phyloP scores from a whole-genome alignment of 2,888 invertebrate species.

The Luffia ferchaultella region DNA sequence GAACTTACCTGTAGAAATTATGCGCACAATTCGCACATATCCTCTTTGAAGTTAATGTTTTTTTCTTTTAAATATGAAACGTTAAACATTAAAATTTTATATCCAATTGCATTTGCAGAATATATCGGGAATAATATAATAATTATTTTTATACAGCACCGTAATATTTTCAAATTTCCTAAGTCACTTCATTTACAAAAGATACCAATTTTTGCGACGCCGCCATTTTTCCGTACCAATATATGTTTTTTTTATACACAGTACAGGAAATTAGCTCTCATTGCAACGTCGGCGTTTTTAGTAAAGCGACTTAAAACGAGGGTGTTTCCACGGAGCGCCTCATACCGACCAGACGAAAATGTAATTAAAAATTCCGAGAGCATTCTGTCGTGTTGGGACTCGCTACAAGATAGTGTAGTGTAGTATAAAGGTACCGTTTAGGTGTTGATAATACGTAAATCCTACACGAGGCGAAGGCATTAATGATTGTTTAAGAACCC shows the following conservation, averaged over 20 bases:
- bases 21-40: background rate
- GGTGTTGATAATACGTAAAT: background rate
- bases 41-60: no score
- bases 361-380: conserved; percentile 66
- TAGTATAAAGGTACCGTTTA: background rate
- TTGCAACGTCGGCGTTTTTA: conserved; percentile 64
- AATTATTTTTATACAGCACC: no score
- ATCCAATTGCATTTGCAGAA: no score
- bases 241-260: conserved; percentile 44
- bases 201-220: no score
- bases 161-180: no score
- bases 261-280: conserved; percentile 66
- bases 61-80: no score
- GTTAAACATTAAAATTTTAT: no score
- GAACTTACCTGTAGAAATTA: background rate
- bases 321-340: conserved; percentile 48
- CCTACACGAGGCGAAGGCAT: no score
- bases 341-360: conserved; percentile 62
- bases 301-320: conserved; percentile 60
- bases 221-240: no score
- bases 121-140: no score
- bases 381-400: conserved; percentile 56
- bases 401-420: conserved; percentile 61
- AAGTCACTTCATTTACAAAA: no score
- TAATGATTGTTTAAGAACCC: no score